phyloP scores from a whole-genome alignment of 2,113 vertebrate genomes.

The Ceratotherium simum region DNA sequence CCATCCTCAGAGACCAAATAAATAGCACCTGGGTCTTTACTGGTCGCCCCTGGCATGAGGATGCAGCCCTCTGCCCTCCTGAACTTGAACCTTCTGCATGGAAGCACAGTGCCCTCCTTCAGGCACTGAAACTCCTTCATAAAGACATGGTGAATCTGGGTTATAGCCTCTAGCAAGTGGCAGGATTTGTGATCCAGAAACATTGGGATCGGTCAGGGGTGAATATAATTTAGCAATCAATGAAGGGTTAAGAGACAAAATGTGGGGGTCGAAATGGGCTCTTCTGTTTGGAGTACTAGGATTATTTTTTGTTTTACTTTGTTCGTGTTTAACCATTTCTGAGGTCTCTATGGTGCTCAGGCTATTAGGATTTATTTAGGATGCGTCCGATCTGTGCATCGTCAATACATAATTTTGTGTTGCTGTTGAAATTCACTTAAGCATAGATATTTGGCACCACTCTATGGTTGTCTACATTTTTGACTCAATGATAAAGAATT shows the following conservation, averaged over 20 bases:
- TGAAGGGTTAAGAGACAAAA: slow-evolving; percentile 81
- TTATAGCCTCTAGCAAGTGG: slow-evolving; percentile 52
- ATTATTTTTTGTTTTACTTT: not conserved
- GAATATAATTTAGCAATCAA: slow-evolving; percentile 83
- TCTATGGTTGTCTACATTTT: not conserved
- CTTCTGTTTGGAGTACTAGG: slow-evolving; percentile 27
- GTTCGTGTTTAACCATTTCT: slow-evolving; percentile 45
- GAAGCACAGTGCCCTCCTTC: slow-evolving; percentile 18
- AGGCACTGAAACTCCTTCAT: not conserved
- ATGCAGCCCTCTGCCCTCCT: not conserved
- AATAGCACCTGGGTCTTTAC: not conserved
- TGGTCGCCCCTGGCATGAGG: not conserved
- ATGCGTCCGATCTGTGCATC: not conserved
- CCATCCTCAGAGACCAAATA: not conserved
- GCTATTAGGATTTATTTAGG: slow-evolving; percentile 66
- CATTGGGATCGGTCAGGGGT: slow-evolving; percentile 63
- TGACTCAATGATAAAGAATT: slow-evolving; percentile 3
- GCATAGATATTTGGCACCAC: slow-evolving; percentile 14
- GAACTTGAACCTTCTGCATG: slow-evolving; percentile 64
- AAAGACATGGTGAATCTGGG: slow-evolving; percentile 47
- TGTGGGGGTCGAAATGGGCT: slow-evolving; percentile 72
- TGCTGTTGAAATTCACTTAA: slow-evolving; percentile 22
- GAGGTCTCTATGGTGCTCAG: not conserved
- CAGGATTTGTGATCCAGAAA: slow-evolving; percentile 76
- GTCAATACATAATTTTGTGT: not conserved